Evolutionary conservation across 1,140 invertebrate genomes (phyloP), one percentile per base, ranked within the genome.

Genomic region (Cherax quadricarinatus): DNA sequence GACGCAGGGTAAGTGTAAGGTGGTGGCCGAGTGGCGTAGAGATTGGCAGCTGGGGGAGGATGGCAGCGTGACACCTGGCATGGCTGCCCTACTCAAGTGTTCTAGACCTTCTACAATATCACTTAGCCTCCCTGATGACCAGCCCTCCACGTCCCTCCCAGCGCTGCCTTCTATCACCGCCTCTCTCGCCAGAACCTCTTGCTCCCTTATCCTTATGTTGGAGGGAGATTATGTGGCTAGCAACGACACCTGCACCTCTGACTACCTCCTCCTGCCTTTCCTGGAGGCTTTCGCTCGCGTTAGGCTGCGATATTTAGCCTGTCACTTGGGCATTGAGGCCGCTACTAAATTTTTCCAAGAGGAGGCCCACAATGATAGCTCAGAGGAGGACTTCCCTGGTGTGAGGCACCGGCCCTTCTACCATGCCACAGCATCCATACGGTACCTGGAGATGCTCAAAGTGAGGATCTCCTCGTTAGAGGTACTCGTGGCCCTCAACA

Each of bases 311-410:
- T 21, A 51, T 18, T 21, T 83, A 21, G 51, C 81, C n/a, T 83
- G 81, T 12, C 81, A 83, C 57, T 18, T 83, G 53, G 81, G 51
- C 4, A 21, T 60, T 16, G 51, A 83, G 24, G 81, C 81, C 49
- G 81, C 81, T 30, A 48, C n/a, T 18, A 14, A 57, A 7, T 83
- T 83, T 9, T 83, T 57, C 53, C 51, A 53, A 10, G 51, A 83
- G 1, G 81, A 83, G 16, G 24, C 51, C 5, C 16, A n/a, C 6
- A 5, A n/a, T 16, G 81, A 24, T n/a, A 83, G 81, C n/a, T 57
- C 51, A 12, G 81, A 83, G 3, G 81, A 83, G 48, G 81, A 83
- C 81, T 83, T 83, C 81, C 81, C 81, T 21, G 51, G 21, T 3
- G 81, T 60, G 21, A 83, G 81, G 51, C 81, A 83, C n/a, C 16